A percentile compares a stretch with the other conserved stretches of the same genome.
Conservation (phyloP, 2,113 vertebrate species). For the Cebidichthys violaceus region DNA sequence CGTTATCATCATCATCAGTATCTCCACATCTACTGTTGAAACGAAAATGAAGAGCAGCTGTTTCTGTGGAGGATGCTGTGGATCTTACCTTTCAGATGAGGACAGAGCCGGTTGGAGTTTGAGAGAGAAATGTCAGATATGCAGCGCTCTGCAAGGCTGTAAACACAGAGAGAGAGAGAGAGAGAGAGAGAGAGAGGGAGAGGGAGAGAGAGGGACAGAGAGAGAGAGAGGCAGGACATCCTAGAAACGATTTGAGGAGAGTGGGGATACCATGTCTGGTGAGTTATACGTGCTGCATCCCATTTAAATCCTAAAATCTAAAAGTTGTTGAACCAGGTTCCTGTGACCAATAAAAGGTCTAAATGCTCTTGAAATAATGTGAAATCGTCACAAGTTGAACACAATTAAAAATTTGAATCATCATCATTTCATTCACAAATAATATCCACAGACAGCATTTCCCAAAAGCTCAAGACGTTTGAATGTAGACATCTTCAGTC, state of each 20-base stretch:
- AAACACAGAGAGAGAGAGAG: conserved; percentile 38
- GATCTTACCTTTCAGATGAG: conserved; percentile 72
- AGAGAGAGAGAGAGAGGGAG: conserved; percentile 3
- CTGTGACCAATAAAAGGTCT: not conserved
- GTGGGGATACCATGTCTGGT: conserved; percentile 7
- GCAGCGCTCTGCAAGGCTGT: conserved; percentile 50
- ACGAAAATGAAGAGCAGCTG: not conserved
- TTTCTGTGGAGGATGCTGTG: conserved; percentile 47
- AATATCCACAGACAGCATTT: not conserved
- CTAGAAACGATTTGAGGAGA: conserved; percentile 28
- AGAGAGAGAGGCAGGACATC: conserved; percentile 51
- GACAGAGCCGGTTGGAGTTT: conserved; percentile 53
- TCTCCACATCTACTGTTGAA: not conserved
- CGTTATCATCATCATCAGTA: not conserved
- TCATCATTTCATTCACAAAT: not conserved
- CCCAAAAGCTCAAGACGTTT: not conserved
- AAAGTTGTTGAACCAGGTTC: not conserved
- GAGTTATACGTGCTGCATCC: conserved; percentile 13
- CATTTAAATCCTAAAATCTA: not conserved
- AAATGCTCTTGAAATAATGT: not conserved
- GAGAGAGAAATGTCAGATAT: conserved; percentile 75
- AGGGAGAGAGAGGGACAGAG: not conserved
- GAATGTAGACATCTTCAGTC: not conserved
- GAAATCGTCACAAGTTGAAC: not conserved
- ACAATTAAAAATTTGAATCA: not conserved